A percentile compares a stretch with the other conserved stretches of the same genome.
phyloP scores from a whole-genome alignment of 1,140 invertebrate genomes.

The Leguminivora glycinivorella region DNA sequence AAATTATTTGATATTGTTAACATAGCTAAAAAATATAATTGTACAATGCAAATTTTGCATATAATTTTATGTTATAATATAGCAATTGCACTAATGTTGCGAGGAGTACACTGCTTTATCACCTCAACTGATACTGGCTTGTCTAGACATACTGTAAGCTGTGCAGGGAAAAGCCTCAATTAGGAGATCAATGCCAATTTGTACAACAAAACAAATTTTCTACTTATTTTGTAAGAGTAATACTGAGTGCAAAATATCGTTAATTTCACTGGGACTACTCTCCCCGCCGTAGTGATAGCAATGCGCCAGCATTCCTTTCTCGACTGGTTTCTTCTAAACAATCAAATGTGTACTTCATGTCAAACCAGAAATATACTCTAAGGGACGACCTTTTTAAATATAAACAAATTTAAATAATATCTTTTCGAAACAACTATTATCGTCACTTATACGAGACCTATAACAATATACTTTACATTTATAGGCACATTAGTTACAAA shows the following conservation, averaged over 20 bases:
- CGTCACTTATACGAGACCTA: conserved; percentile 71
- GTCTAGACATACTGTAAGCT: conserved; percentile 51
- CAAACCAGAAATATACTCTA: conserved; percentile 30
- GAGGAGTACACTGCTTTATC: conserved; percentile 75
- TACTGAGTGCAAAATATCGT: conserved; percentile 73
- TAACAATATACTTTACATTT: conserved; percentile 72
- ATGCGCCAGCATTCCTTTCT: conserved; percentile 1
- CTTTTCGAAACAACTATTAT: conserved; percentile 61
- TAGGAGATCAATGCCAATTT: conserved; percentile 63
- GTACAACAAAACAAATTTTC: conserved; percentile 60
- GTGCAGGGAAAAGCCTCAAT: conserved; percentile 62
- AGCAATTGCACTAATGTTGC: conserved; percentile 78
- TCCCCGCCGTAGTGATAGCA: conserved; percentile 31
- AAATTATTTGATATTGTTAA: conserved; percentile 74
- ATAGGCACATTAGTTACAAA: conserved; percentile 78
- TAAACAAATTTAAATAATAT: conserved; percentile 45
- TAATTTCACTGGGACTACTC: conserved; percentile 68
- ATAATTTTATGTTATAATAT: conserved; percentile 73
- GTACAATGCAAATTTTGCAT: conserved; percentile 76
- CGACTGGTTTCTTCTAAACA: not conserved
- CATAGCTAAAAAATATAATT: conserved; percentile 77
- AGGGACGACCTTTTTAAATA: conserved; percentile 51
- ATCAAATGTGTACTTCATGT: not conserved
- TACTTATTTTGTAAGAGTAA: conserved; percentile 67
- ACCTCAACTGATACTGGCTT: conserved; percentile 56